Evolutionary conservation across 2,797 vertebrate species (phyloP), one percentile per base, ranked within the genome.

Genomic region (Sarcophilus harrisii): DNA sequence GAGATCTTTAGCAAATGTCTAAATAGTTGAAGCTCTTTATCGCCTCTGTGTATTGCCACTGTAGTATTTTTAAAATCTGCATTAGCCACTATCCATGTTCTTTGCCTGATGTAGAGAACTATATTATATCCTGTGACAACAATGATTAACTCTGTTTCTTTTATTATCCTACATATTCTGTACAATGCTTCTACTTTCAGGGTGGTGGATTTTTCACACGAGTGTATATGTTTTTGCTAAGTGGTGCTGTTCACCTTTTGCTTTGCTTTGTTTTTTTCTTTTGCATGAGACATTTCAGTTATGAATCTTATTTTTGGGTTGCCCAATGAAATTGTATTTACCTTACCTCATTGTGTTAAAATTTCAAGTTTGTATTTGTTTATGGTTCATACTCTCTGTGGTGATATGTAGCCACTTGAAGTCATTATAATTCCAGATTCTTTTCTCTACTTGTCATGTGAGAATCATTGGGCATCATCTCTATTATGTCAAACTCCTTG

Each of bases 351-450:
- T 93, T 28, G 45, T 93, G 13, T 94, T 94, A 29, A 90, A 90
- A 59, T 5, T 73, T 97, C 91, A 12, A 54, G 32, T 90, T 81
- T 95, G 58, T 60, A 45, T 96, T 57, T 93, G 81, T 57, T 54
- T 54, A 49, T 58, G 30, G 52, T 2, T 2, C 0, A 10, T 57
- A 87, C 30, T 87, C 66, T 81, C 13, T 18, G 27, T n/a, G 27
- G 29, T 12, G 16, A 87, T 49, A 87, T 87, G 87, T 27, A 92
- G 16, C 45, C 58, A 30, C 8, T 14, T 92, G 38, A 14, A 49
- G 55, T 91, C 57, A 91, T 30, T 6, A n/a, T 45, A 45, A 57
- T n/a, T 93, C 1, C 29, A 55, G 59, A 93, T 62, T 62, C 38
- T 90, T 45, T 92, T 0, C 0, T 60, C 94, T 92, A 29, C 32